Evolutionary conservation across 2,113 vertebrate species (phyloP).

Genomic region (Catharus fuscescens): DNA sequence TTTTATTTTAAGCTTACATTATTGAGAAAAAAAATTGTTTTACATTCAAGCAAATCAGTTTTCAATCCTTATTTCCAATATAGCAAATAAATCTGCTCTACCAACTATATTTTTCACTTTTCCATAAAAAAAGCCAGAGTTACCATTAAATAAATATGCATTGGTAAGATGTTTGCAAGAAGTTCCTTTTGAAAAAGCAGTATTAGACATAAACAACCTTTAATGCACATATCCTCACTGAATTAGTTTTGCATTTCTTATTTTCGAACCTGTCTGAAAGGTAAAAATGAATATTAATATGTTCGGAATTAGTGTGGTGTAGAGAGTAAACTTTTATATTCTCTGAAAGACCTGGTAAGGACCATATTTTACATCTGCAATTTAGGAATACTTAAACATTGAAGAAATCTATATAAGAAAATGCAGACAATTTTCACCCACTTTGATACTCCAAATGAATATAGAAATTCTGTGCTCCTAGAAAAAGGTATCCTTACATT

Average conservation of each 20-base stretch:
- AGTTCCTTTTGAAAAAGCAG: not conserved
- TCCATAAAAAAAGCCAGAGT: not conserved
- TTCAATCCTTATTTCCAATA: not conserved
- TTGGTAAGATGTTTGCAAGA: not conserved
- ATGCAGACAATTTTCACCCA: not conserved
- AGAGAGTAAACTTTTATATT: not conserved
- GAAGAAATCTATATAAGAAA: not conserved
- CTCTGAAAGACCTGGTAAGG: not conserved
- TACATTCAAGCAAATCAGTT: not conserved
- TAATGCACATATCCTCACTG: not conserved
- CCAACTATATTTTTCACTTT: not conserved
- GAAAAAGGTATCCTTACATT: not conserved
- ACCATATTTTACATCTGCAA: not conserved
- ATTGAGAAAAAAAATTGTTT: not conserved
- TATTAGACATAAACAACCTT: not conserved
- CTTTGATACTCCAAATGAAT: not conserved
- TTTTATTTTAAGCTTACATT: not conserved
- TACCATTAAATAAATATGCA: not conserved
- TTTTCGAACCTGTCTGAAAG: not conserved
- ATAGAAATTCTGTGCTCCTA: not conserved
- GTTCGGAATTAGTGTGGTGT: not conserved
- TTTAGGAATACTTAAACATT: not conserved
- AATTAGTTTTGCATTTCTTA: not conserved
- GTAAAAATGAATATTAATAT: not conserved
- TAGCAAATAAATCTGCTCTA: not conserved